Evolutionary conservation across 2,888 invertebrate genomes (phyloP).

Genomic region (Stenolophus ochropezus): DNA sequence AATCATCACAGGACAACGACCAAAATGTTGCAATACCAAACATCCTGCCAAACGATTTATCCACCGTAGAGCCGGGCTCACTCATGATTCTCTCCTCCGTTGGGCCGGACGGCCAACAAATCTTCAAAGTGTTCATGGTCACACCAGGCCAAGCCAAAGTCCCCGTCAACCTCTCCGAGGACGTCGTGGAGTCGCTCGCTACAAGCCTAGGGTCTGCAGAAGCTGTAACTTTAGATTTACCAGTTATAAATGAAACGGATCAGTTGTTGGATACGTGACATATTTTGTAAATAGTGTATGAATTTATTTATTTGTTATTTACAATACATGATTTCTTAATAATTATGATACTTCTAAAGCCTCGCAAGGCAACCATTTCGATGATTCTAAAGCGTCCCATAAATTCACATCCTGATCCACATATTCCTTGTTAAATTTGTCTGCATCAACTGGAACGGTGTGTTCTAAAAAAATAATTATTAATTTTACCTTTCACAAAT

Average conservation of each 20-base stretch:
- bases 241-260: conserved; percentile 39
- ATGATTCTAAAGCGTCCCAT: conserved; percentile 88
- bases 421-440: conserved; percentile 85
- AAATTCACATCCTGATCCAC: conserved; percentile 84
- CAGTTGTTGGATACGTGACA: conserved; percentile 11
- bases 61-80: conserved; percentile 73
- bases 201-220: conserved; percentile 36
- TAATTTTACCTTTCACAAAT: too few relatives aligned
- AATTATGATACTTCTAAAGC: conserved; percentile 79
- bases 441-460: conserved; percentile 83
- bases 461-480: conserved; percentile 86
- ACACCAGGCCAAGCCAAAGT: conserved; percentile 70
- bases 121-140: conserved; percentile 75
- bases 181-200: conserved; percentile 67
- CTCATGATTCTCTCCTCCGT: conserved; percentile 74
- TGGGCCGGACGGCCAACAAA: conserved; percentile 71
- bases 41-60: conserved; percentile 33
- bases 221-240: conserved; percentile 47
- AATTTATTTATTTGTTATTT: conserved; percentile 54
- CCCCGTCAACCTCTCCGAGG: conserved; percentile 69
- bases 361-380: conserved; percentile 89
- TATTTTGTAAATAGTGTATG: conserved; percentile 13
- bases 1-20: conserved; percentile 9
- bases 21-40: conserved; percentile 14
- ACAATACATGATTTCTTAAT: conserved; percentile 17